phyloP scores from a whole-genome alignment of 2,113 vertebrate species.

The Prochilodus magdalenae region DNA sequence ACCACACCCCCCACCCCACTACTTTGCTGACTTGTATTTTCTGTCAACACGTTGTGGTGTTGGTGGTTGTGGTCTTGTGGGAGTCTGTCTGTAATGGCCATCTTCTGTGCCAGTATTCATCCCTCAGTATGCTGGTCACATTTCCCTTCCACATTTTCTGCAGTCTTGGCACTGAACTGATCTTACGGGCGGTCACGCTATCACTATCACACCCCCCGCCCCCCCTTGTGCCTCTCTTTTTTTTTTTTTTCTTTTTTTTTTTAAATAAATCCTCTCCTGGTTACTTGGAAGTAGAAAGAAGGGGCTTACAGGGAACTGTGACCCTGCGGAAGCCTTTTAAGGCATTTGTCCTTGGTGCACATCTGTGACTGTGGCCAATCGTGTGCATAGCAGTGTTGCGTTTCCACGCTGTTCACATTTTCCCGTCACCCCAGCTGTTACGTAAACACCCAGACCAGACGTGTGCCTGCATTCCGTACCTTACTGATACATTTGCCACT shows the following conservation, averaged over 20 bases:
- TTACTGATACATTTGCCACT: conserved; percentile 32
- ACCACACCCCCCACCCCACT: too few species aligned
- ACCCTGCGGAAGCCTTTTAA: conserved; percentile 31
- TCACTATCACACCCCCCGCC: neutral
- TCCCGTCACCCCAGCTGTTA: neutral
- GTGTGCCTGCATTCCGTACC: conserved; percentile 27
- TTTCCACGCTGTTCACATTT: conserved; percentile 7
- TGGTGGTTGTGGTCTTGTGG: conserved; percentile 6
- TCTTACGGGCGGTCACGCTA: neutral
- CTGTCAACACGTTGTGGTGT: conserved; percentile 20
- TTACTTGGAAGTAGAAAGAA: neutral
- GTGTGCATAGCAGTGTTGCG: conserved; percentile 20
- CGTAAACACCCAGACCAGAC: conserved; percentile 12
- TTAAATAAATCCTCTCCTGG: neutral
- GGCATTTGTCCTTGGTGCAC: conserved; percentile 5
- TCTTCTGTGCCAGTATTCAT: conserved; percentile 12
- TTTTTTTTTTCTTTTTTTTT: conserved; percentile 4
- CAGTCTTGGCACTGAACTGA: conserved; percentile 42
- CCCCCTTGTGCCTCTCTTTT: neutral
- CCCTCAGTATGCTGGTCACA: conserved; percentile 15
- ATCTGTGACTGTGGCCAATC: neutral
- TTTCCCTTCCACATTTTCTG: conserved; percentile 7
- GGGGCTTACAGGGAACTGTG: neutral
- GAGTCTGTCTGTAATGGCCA: conserved; percentile 12
- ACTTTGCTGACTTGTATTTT: conserved; percentile 11